Evolutionary conservation across 2,888 invertebrate species (phyloP).

Genomic region (Magallana nippona): DNA sequence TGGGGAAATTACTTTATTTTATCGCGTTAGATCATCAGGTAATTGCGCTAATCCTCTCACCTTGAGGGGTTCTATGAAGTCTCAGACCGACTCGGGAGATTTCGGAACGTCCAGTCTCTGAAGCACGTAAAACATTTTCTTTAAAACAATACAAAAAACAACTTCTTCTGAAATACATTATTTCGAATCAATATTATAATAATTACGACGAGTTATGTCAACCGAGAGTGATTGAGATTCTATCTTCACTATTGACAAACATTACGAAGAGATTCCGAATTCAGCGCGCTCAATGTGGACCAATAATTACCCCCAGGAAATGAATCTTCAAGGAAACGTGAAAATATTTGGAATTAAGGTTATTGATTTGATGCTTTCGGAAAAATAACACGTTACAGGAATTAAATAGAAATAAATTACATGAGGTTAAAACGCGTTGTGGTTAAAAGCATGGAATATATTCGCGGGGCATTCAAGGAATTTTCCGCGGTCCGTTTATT

Average conservation of each 20-base stretch:
- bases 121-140: no score
- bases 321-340: background rate
- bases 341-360: no score
- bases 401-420: no score
- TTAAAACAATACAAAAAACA: no score
- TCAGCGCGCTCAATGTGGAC: background rate
- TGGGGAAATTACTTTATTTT: slow-evolving; percentile 9
- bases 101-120: no score
- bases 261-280: background rate
- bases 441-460: no score
- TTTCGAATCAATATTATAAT: slow-evolving; percentile 16
- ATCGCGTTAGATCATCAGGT: slow-evolving; percentile 16
- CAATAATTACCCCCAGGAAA: background rate
- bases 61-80: background rate
- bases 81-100: background rate
- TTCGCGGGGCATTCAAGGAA: no score
- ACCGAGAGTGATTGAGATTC: slow-evolving; percentile 5
- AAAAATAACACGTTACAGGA: no score
- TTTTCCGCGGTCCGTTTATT: no score
- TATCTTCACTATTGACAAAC: slow-evolving; percentile 1
- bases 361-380: no score
- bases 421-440: no score
- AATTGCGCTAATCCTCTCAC: background rate
- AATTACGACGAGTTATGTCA: slow-evolving; percentile 5
- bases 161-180: no score